Evolutionary conservation across 2,888 invertebrate species (phyloP).

Genomic region (Parascotia fuliginaria): DNA sequence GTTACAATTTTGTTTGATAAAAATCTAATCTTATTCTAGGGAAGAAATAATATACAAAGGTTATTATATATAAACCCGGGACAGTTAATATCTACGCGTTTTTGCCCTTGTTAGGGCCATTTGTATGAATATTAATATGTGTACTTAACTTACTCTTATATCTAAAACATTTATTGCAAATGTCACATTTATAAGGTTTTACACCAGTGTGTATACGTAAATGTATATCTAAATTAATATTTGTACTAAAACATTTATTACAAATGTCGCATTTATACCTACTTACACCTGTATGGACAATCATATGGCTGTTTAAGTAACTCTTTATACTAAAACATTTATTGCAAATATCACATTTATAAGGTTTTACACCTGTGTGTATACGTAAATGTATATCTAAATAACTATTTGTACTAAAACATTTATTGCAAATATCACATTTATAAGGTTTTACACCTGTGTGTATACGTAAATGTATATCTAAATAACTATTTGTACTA

Average conservation of each 20-base stretch:
- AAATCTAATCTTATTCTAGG: too few relatives aligned
- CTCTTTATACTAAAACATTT: not conserved
- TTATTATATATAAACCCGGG: too few relatives aligned
- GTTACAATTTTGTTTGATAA: too few relatives aligned
- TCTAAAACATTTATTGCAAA: not conserved
- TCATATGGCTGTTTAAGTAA: constrained; percentile 1
- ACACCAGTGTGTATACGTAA: not conserved
- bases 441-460: not conserved
- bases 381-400: not conserved
- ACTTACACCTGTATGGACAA: not conserved
- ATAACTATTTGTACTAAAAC: not conserved
- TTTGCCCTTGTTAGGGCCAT: too few relatives aligned
- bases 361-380: constrained; percentile 5
- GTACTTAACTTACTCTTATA: not conserved
- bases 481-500: not conserved
- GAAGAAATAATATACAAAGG: too few relatives aligned
- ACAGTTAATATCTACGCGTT: too few relatives aligned
- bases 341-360: constrained; percentile 5
- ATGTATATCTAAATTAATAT: not conserved
- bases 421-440: not conserved
- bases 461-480: constrained; percentile 6
- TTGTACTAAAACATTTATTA: not conserved
- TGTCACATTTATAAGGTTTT: not conserved
- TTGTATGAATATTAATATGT: not conserved
- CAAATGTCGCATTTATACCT: not conserved